Percentiles rank a stretch among this genome's conserved stretches.
Conservation (phyloP, 1,140 invertebrate genomes). For the Drosophila sproati region DNA sequence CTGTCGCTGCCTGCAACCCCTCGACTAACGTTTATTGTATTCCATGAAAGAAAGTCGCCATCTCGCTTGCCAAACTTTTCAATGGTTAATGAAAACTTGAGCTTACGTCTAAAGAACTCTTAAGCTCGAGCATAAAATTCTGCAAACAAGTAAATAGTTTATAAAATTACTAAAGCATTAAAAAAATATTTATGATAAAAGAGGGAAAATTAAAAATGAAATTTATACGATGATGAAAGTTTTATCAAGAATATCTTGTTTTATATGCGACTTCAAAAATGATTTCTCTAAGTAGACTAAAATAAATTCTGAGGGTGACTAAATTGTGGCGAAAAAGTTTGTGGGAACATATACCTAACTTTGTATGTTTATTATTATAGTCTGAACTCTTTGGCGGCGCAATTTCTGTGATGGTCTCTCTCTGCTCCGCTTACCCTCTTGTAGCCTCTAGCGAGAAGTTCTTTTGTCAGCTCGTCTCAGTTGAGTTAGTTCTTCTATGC, state of each 20-base stretch:
- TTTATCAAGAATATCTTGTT: no score
- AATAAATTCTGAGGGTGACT: background rate
- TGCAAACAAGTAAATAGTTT: background rate
- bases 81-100: conserved; percentile 1
- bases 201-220: no score
- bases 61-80: conserved; percentile 10
- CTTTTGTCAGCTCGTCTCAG: conserved; percentile 58
- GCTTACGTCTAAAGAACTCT: background rate
- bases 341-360: conserved; percentile 34
- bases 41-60: conserved; percentile 9
- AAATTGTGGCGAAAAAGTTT: conserved; percentile 46
- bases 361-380: conserved; percentile 59
- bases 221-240: no score
- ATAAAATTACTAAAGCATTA: background rate
- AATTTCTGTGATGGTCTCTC: conserved; percentile 9
- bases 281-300: no score
- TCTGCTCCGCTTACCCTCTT: background rate
- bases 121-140: background rate
- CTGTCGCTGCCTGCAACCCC: background rate
- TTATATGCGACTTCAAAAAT: no score
- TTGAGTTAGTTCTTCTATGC: conserved; percentile 12
- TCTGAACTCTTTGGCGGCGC: conserved; percentile 19
- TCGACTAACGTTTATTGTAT: conserved; percentile 10
- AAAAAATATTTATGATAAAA: no score
- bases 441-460: background rate